Evolutionary conservation across 2,888 invertebrate species (phyloP), one percentile per base, ranked within the genome.

Genomic region (Macropis europaea): DNA sequence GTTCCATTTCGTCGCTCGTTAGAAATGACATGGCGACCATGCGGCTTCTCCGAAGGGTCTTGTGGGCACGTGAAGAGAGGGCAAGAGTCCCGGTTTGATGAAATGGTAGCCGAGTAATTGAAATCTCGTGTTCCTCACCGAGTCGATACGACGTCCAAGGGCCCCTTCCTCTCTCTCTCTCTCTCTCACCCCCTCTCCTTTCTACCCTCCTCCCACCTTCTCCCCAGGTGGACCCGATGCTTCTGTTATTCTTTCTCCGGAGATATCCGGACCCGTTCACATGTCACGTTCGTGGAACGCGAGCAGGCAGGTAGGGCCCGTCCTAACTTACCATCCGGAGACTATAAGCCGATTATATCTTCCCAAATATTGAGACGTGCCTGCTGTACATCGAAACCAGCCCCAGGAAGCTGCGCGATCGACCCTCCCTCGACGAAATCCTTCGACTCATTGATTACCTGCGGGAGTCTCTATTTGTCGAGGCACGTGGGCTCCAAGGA

Each of bases 361-460:
- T 82, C 82, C 87, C 84, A 87, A 87, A 87, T 87, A 87, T 87
- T 85, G 83, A 86, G 85, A 87, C 85, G 77, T 79, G 82, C 80
- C 79, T 76, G 77, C 60, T 60, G 72, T 57, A 59, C 76, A 72
- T 64, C 82, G 71, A 73, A 71, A 71, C 69, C 76, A 70, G 59
- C 78, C 52, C 47, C 57, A 43, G 36, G 52, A 73, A 73, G 69
- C 60, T 38, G 17, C 30, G 34, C 32, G 59, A 56, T 60, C 57
- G 34, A 32, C 26, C 15, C 40, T 2, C 3, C 11, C 9, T 11
- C 45, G 11, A 43, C 13, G 13, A 53, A 67, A 67, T 30, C 42
- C n/a, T 48, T 43, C 34, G 54, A 48, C 40, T 38, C 38, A 9
- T 22, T 11, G 22, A 9, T 30, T 26, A 50, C 45, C 28, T 26